A percentile compares a stretch with the other conserved stretches of the same genome.
Evolutionary conservation across 2,113 vertebrate genomes (phyloP).

Genomic region (Ursus arctos): DNA sequence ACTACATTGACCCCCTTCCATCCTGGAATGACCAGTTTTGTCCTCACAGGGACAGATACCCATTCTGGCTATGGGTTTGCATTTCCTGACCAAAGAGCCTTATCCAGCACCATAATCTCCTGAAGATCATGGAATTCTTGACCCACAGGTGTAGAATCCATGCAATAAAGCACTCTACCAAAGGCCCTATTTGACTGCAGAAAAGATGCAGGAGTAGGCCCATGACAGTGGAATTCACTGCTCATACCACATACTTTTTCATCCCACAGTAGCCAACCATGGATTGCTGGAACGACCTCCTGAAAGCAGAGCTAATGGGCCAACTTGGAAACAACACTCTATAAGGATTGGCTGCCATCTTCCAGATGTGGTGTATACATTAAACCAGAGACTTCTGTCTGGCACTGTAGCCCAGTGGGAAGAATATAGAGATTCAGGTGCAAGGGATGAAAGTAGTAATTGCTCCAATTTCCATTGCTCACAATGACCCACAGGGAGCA

Average conservation of each 20-base stretch:
- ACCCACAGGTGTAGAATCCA: background rate
- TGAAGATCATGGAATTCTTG: background rate
- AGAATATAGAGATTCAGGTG: background rate
- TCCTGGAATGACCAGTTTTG: background rate
- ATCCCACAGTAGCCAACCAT: background rate
- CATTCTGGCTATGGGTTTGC: background rate
- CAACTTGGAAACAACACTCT: background rate
- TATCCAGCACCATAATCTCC: background rate
- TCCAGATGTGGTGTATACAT: background rate
- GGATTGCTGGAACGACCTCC: background rate
- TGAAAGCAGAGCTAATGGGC: background rate
- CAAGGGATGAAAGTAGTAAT: background rate
- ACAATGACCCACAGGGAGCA: background rate
- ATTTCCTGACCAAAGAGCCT: background rate
- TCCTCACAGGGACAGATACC: background rate
- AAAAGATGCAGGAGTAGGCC: background rate
- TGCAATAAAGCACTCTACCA: background rate
- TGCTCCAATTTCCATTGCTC: background rate
- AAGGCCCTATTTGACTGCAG: background rate
- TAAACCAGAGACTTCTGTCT: background rate
- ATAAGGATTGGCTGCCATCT: background rate
- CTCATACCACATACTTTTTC: background rate
- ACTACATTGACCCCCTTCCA: background rate
- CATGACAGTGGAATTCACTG: background rate
- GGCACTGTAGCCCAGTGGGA: background rate